Evolutionary conservation across 2,888 invertebrate species (phyloP).

Genomic region (Dynastes grantii): DNA sequence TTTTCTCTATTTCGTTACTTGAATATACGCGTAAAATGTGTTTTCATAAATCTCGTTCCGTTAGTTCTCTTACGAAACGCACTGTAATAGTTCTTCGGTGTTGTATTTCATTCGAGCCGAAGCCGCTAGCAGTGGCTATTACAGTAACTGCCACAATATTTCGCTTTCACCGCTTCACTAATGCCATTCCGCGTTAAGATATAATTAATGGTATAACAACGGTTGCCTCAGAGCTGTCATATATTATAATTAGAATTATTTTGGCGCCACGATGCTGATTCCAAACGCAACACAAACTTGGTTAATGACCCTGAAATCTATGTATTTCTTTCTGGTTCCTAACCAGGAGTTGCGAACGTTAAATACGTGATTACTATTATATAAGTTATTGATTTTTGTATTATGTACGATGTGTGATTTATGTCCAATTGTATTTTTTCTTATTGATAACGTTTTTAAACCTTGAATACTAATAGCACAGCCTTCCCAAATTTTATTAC

Average conservation of each 20-base stretch:
- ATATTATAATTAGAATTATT: conserved; percentile 51
- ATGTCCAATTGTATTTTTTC: conserved; percentile 26
- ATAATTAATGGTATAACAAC: conserved; percentile 51
- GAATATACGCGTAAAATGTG: conserved; percentile 35
- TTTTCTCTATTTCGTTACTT: conserved; percentile 2
- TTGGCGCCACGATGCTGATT: conserved; percentile 49
- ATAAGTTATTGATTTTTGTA: not conserved
- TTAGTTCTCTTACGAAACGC: conserved; percentile 41
- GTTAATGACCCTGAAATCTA: conserved; percentile 43
- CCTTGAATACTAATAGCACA: conserved; percentile 22
- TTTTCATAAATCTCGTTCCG: conserved; percentile 37
- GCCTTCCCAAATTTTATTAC: conserved; percentile 4
- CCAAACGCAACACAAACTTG: conserved; percentile 41
- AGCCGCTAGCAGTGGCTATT: conserved; percentile 23
- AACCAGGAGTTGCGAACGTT: not conserved
- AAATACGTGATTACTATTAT: conserved; percentile 9
- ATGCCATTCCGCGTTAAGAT: conserved; percentile 44
- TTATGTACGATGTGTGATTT: conserved; percentile 1
- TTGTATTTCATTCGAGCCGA: conserved; percentile 14
- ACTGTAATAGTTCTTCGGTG: conserved; percentile 24
- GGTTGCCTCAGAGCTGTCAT: conserved; percentile 38
- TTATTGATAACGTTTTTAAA: not conserved
- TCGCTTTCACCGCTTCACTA: conserved; percentile 42
- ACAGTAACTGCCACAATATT: conserved; percentile 41
- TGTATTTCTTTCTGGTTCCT: conserved; percentile 32